phyloP scores from a whole-genome alignment of 2,888 invertebrate species.

The Ptychoptera contaminata region DNA sequence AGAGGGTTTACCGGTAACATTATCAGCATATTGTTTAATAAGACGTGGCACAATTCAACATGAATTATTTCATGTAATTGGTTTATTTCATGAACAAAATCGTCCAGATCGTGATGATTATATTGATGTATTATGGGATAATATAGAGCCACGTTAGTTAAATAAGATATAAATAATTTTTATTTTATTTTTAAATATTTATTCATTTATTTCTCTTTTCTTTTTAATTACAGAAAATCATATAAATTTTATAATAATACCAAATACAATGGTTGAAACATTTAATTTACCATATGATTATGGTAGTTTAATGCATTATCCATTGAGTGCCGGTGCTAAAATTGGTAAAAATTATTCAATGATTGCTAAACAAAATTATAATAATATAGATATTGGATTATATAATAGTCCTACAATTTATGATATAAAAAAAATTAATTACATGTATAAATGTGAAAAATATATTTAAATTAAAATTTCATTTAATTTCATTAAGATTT shows the following conservation, averaged over 20 bases:
- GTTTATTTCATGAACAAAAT: constrained; percentile 26
- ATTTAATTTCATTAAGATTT: no score
- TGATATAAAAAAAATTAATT: no score
- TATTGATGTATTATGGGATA: constrained; percentile 23
- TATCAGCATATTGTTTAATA: constrained; percentile 19
- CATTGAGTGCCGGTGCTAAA: constrained; percentile 12
- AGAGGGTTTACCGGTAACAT: constrained; percentile 17
- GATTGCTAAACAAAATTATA: constrained; percentile 6
- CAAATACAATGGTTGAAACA: constrained; percentile 11
- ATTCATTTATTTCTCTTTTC: not conserved
- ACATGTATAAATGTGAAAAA: no score
- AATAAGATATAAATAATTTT: not conserved
- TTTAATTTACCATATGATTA: constrained; percentile 13
- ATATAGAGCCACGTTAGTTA: constrained; percentile 21
- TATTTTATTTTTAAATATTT: not conserved
- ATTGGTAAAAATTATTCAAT: constrained; percentile 10
- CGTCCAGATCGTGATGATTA: constrained; percentile 25
- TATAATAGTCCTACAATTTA: not conserved
- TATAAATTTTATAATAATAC: constrained; percentile 20
- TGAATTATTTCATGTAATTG: constrained; percentile 26
- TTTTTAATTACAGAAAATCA: constrained; percentile 7
- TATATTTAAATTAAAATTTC: no score
- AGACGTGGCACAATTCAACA: constrained; percentile 23
- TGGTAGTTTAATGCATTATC: constrained; percentile 15
- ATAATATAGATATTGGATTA: not conserved